phyloP scores from a whole-genome alignment of 2,888 invertebrate species.

The Campopleginae sp. region DNA sequence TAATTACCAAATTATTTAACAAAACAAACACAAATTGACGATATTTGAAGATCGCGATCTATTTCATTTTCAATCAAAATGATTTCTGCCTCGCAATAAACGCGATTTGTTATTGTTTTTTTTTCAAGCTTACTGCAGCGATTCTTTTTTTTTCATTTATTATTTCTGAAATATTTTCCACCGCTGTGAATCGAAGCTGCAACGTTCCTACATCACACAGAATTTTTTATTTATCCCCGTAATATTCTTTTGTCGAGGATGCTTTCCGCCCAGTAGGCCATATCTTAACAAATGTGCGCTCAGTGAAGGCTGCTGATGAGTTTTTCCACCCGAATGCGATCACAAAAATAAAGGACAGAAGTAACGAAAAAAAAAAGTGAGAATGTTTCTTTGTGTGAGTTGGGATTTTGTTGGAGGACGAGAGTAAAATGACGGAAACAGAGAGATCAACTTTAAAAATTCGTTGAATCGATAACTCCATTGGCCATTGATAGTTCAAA shows the following conservation, averaged over 20 bases:
- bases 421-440: neutral
- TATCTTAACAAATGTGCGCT: neutral
- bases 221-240: neutral
- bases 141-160: neutral
- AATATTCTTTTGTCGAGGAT: neutral
- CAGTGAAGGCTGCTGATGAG: neutral
- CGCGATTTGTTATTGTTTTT: conserved; percentile 5
- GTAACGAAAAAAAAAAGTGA: neutral
- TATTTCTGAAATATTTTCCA: neutral
- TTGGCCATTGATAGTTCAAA: neutral
- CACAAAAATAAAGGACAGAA: neutral
- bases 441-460: neutral
- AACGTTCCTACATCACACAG: neutral
- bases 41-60: neutral
- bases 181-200: neutral
- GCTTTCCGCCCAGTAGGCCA: neutral
- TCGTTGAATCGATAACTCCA: neutral
- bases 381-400: neutral
- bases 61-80: neutral
- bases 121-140: neutral
- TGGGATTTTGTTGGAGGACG: neutral
- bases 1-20: neutral
- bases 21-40: neutral
- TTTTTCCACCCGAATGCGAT: conserved; percentile 6
- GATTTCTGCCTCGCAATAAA: neutral